Base-by-base conservation (phyloP, 2,888 invertebrate genomes). In the Aromia moschata region DNA sequence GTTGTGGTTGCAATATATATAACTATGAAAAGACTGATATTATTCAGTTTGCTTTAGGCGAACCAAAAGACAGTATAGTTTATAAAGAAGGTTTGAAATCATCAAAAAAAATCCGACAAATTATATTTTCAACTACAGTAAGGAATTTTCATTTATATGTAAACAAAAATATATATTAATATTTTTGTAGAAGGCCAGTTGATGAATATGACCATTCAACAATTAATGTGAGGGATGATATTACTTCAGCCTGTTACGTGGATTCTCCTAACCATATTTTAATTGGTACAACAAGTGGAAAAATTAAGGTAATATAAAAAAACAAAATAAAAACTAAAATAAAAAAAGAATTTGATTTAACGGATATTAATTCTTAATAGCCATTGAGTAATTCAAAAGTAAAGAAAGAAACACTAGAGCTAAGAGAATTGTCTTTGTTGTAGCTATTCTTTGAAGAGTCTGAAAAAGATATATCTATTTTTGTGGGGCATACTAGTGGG, bases 1-100 rank as follows among this genome's bases (percentile, higher is more conserved):
- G 84, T 1, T 84, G 86, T 67, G 88, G 89, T 1, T 83, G 85
- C 16, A 84, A 86, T 60, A 79, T 91, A 41, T 85, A 85, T 66
- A 84, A 85, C 54, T 87, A 87, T 68, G 83, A 84, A 3, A 83
- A 83, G 62, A 85, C 87, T 0, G 88, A 90, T 74, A 84, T 91
- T 38, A 79, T 91, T 12, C 91, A 92, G 74, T 86, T 89, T 65
- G 89, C 88, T 1, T 79, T 92, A 16, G 87, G 87, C 68, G 84
- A 89, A 73, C 83, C 85, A n/a, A 80, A 82, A 25, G 82, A 83
- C 56, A 87, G 86, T 16, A 81, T 81, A 30, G 81, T 90, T 0
- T 86, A 84, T 66, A 78, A 84, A 15, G 64, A 65, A 37, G 73
- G 70, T 3, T 12, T 79, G 15, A 75, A 81, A 46, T 74, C 87